Conservation (phyloP, 2,797 vertebrate genomes). For the Scolopax bukidnonensis region DNA sequence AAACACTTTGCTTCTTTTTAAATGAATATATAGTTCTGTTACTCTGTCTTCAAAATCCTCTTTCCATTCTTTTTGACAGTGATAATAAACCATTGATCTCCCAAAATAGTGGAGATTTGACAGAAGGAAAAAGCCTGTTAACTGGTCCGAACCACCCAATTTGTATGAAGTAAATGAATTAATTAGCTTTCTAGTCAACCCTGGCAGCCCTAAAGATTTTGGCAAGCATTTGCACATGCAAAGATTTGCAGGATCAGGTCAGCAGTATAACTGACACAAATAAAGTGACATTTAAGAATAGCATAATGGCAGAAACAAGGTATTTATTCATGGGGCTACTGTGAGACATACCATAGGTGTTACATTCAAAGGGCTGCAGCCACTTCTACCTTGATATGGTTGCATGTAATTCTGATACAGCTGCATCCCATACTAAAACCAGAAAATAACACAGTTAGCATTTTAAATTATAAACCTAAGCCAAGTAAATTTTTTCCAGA, state of each 20-base stretch:
- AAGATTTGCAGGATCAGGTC: not conserved
- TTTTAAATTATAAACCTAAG: not conserved
- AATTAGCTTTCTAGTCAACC: not conserved
- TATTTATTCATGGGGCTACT: constrained; percentile 3
- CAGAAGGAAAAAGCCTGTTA: not conserved
- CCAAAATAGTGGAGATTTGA: not conserved
- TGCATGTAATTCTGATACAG: constrained; percentile 95
- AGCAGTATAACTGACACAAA: not conserved
- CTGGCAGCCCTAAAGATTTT: not conserved
- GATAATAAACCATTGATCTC: not conserved
- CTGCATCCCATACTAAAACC: constrained; percentile 91
- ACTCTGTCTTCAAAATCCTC: not conserved
- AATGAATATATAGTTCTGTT: not conserved
- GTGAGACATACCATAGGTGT: constrained; percentile 90
- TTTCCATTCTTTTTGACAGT: not conserved
- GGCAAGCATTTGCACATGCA: not conserved
- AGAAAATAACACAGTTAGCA: constrained; percentile 53
- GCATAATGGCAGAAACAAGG: not conserved
- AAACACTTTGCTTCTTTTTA: not conserved
- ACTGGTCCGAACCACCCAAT: not conserved
- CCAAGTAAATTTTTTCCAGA: not conserved
- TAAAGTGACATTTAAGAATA: not conserved
- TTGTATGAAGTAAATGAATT: not conserved
- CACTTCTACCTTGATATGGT: constrained; percentile 87
- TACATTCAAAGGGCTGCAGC: constrained; percentile 80